A percentile compares a stretch with the other conserved stretches of the same genome.
phyloP scores from a whole-genome alignment of 2,888 invertebrate species.

The Philereme vetulata region DNA sequence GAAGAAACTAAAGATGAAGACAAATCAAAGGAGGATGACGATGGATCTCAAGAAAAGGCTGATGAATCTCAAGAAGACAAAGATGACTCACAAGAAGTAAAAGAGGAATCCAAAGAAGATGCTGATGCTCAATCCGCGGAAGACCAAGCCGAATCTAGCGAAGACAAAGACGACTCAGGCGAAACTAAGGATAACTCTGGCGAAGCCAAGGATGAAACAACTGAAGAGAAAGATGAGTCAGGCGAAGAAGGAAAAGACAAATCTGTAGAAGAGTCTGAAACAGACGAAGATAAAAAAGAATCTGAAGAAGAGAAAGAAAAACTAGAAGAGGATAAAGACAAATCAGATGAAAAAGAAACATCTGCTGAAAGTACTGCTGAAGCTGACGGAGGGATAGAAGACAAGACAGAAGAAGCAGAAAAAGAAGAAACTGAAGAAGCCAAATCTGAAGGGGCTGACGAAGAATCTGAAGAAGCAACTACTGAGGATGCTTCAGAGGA shows the following conservation, averaged over 20 bases:
- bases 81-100: conserved; percentile 51
- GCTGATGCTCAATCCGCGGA: conserved; percentile 64
- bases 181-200: conserved; percentile 48
- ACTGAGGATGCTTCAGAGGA: conserved; percentile 41
- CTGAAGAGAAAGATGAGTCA: conserved; percentile 41
- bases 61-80: conserved; percentile 55
- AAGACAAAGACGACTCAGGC: conserved; percentile 49
- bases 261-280: conserved; percentile 27
- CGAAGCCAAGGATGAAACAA: conserved; percentile 44
- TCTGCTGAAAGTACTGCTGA: conserved; percentile 42
- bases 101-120: conserved; percentile 57
- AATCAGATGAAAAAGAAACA: conserved; percentile 36
- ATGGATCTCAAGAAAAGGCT: conserved; percentile 51
- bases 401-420: conserved; percentile 47
- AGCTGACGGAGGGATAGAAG: conserved; percentile 44
- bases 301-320: conserved; percentile 46
- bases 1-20: conserved; percentile 52
- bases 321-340: conserved; percentile 47
- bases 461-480: conserved; percentile 51
- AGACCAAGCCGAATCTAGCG: conserved; percentile 49
- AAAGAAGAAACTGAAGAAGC: conserved; percentile 44
- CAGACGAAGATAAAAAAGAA: conserved; percentile 42
- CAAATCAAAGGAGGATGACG: conserved; percentile 52
- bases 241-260: conserved; percentile 55
- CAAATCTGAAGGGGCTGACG: conserved; percentile 51